Conservation (phyloP, 2,888 invertebrate genomes). For the Dione vanillae region DNA sequence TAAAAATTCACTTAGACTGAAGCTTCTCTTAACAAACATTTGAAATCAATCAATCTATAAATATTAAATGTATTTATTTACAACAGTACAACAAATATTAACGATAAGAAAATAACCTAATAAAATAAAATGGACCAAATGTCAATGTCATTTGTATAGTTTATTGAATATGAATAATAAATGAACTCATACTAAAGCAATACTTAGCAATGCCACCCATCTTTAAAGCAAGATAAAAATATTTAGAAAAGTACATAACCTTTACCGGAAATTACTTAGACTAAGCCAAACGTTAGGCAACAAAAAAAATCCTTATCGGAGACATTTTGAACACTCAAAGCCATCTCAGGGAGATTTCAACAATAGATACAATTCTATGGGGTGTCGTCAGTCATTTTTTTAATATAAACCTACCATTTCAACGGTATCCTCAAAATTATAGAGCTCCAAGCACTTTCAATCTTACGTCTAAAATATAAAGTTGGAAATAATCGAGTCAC, state of each 20-base stretch:
- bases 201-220: constrained; percentile 13
- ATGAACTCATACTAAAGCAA: background rate
- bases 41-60: too few species aligned
- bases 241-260: constrained; percentile 31
- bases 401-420: constrained; percentile 58
- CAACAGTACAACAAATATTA: too few species aligned
- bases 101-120: too few species aligned
- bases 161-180: background rate
- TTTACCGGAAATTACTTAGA: constrained; percentile 51
- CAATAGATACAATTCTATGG: constrained; percentile 71
- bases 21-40: too few species aligned
- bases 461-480: constrained; percentile 33
- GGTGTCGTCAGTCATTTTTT: constrained; percentile 75
- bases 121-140: too few species aligned
- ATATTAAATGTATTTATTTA: too few species aligned
- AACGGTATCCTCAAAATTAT: constrained; percentile 46
- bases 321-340: constrained; percentile 61
- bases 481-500: constrained; percentile 26
- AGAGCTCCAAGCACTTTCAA: constrained; percentile 38
- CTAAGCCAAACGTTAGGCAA: constrained; percentile 49
- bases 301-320: constrained; percentile 56
- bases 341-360: constrained; percentile 66
- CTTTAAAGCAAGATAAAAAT: constrained; percentile 28
- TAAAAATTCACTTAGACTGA: too few species aligned
- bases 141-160: too few species aligned